Evolutionary conservation across 2,113 vertebrate species (phyloP).

Genomic region (Epinephelus lanceolatus): DNA sequence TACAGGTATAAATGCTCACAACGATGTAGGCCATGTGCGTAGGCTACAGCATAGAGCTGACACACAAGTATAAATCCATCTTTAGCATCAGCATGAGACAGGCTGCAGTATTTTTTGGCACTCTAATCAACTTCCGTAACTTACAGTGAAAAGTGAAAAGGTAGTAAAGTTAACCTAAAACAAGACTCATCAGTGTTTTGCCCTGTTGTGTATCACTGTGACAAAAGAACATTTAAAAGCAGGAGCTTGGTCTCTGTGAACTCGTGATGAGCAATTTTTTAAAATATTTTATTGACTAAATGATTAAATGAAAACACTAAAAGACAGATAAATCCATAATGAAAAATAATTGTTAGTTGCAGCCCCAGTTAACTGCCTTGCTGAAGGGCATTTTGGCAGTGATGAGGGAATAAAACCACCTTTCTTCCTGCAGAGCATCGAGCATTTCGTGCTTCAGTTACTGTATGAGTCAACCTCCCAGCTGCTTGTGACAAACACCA

Average conservation of each 20-base stretch:
- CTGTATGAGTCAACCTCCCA: slow-evolving; percentile 8
- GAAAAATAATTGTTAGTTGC: not conserved
- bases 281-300: too few relatives aligned
- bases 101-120: too few relatives aligned
- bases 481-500: slow-evolving; percentile 29
- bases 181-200: not conserved
- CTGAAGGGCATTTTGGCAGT: not conserved
- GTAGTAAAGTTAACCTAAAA: too few relatives aligned
- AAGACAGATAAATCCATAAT: not conserved
- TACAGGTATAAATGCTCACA: too few relatives aligned
- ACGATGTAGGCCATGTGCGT: too few relatives aligned
- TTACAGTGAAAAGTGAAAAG: too few relatives aligned
- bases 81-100: too few relatives aligned
- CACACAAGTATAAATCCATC: too few relatives aligned
- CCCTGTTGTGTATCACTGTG: not conserved
- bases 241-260: not conserved
- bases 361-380: not conserved
- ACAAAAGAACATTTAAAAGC: not conserved
- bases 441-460: not conserved
- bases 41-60: too few relatives aligned
- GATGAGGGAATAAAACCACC: not conserved
- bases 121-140: too few relatives aligned
- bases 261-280: not conserved
- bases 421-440: not conserved
- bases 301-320: too few relatives aligned